Conservation (phyloP, 1,140 invertebrate genomes). For the Drosophila azteca region DNA sequence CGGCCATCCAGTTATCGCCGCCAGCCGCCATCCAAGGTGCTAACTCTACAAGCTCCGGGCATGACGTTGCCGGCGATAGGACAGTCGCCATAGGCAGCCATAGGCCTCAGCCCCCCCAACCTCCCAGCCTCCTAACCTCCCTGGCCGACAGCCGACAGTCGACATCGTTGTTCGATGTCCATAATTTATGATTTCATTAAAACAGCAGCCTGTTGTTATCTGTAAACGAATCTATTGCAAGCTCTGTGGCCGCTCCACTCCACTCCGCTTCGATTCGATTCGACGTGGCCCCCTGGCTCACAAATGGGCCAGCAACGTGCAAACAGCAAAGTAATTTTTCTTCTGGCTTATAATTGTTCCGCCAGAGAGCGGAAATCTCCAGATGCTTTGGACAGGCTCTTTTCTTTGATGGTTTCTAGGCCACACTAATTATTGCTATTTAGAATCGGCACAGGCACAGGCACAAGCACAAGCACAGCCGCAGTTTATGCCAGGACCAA, state of each 20-base stretch:
- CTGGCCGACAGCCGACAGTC: conserved; percentile 12
- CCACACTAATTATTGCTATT: conserved; percentile 82
- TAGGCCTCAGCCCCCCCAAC: neutral
- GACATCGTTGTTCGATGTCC: conserved; percentile 64
- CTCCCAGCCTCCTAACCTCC: no score
- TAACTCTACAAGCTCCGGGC: conserved; percentile 72
- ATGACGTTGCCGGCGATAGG: conserved; percentile 58
- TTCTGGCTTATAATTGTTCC: conserved; percentile 72
- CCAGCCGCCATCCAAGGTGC: conserved; percentile 60
- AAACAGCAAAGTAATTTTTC: conserved; percentile 80
- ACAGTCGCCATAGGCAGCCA: neutral
- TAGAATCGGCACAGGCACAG: conserved; percentile 51
- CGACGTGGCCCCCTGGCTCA: no score
- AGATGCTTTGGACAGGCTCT: conserved; percentile 8
- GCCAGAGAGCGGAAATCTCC: conserved; percentile 69
- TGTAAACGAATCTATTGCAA: conserved; percentile 70
- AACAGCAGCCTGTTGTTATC: conserved; percentile 80
- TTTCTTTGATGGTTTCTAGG: conserved; percentile 77
- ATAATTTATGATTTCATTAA: conserved; percentile 83
- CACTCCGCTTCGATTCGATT: neutral
- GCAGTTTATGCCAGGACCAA: conserved; percentile 11
- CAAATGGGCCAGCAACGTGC: conserved; percentile 73
- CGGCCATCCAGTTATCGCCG: conserved; percentile 48
- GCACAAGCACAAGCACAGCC: no score
- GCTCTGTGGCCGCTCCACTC: conserved; percentile 5